Percentiles rank a stretch among this genome's conserved stretches.
phyloP scores from a whole-genome alignment of 2,888 invertebrate species.

The Sphaeridia pumilis region DNA sequence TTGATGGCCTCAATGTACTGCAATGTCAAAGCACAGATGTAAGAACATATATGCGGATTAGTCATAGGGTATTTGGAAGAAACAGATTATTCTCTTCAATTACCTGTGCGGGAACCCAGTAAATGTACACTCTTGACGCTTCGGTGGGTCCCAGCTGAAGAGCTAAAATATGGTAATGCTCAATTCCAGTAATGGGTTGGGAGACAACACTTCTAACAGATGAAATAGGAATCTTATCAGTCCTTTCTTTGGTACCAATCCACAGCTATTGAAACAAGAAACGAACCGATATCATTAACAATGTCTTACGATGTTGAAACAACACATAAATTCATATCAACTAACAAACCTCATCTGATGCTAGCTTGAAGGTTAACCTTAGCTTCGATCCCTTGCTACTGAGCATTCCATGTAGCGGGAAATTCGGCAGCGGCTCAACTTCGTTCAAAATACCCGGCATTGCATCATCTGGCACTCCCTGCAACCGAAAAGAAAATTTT shows the following conservation, averaged over 20 bases:
- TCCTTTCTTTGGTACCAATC: slow-evolving; percentile 85
- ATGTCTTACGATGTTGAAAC: background rate
- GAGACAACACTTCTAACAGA: slow-evolving; percentile 67
- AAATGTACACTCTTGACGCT: slow-evolving; percentile 82
- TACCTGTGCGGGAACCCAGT: slow-evolving; percentile 79
- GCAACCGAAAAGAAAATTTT: background rate
- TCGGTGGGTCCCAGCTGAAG: slow-evolving; percentile 83
- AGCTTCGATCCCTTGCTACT: slow-evolving; percentile 83
- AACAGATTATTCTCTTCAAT: no score
- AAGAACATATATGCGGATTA: no score
- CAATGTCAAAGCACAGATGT: background rate
- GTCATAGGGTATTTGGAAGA: no score
- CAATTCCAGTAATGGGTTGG: slow-evolving; percentile 77
- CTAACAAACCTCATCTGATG: slow-evolving; percentile 52
- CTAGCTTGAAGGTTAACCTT: slow-evolving; percentile 79
- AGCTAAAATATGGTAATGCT: slow-evolving; percentile 65
- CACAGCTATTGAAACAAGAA: slow-evolving; percentile 52
- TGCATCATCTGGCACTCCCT: slow-evolving; percentile 78
- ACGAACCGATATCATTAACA: background rate
- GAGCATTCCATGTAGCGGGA: slow-evolving; percentile 76
- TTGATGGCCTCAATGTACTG: background rate
- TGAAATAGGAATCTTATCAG: slow-evolving; percentile 81
- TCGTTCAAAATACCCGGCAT: slow-evolving; percentile 72
- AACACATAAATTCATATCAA: no score
- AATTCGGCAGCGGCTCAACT: slow-evolving; percentile 68